Conservation (phyloP, 2,113 vertebrate species). For the Pelecanus crispus region DNA sequence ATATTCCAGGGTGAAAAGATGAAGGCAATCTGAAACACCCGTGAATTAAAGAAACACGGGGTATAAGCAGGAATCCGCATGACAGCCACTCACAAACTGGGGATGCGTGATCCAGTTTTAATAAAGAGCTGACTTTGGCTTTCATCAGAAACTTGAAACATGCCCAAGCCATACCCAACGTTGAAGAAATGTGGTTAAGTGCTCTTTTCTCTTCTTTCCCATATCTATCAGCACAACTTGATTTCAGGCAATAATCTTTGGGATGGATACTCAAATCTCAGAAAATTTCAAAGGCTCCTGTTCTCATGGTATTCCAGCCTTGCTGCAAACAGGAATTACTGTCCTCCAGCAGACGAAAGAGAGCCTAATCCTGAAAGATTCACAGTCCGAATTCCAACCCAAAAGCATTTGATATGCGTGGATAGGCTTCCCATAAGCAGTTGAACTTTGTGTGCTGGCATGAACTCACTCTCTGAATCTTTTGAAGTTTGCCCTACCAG, state of each 20-base stretch:
- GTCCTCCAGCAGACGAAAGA: background rate
- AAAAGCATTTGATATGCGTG: background rate
- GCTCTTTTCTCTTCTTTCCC: background rate
- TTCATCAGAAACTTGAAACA: background rate
- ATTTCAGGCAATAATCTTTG: background rate
- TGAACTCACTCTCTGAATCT: background rate
- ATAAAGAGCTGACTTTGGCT: background rate
- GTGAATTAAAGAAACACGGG: background rate
- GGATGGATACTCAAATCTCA: background rate
- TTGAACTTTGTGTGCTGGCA: background rate
- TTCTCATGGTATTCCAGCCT: background rate
- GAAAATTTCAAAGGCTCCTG: accelerated
- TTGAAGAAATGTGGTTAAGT: background rate
- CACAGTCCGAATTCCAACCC: background rate
- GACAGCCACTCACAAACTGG: background rate
- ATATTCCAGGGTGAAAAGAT: background rate
- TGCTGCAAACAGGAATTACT: background rate
- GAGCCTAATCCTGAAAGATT: background rate
- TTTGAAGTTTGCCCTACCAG: background rate
- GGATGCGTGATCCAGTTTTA: background rate
- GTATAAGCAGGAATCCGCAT: background rate
- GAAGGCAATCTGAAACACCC: background rate
- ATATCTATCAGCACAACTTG: background rate
- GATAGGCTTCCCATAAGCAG: background rate
- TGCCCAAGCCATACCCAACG: accelerated